Base-by-base conservation (phyloP, 2,113 vertebrate species). In the Sporophila hypoxantha region DNA sequence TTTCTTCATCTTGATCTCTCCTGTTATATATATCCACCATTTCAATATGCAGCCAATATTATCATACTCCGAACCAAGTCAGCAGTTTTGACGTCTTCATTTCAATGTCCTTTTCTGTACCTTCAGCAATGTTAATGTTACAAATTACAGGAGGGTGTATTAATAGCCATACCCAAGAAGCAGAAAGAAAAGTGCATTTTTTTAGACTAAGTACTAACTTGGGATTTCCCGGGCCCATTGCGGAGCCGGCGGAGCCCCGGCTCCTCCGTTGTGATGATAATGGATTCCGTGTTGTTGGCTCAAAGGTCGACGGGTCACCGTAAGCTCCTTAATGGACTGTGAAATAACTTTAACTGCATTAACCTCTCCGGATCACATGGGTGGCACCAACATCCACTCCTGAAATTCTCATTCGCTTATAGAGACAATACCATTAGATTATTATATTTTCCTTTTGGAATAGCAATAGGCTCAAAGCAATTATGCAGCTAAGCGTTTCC, bases 301-400 rank as follows among this genome's bases (percentile, higher is more conserved):
- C 97, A 96, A 96, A 98, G 98, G 98, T 99, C 98, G 94, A 3
- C 11, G 94, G 99, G 99, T 99, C 98, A 99, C 98, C 98, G 98
- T 99, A 99, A 99, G 98, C 98, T 98, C 98, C 99, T 99, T 99
- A 99, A 99, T 99, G 99, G 99, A 99, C 99, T 99, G 99, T 99
- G 99, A 99, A 99, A 99, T 99, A 99, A 99, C 98, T 98, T 98
- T 99, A 99, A 99, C 98, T 99, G 98, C 98, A 99, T 99, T 99
- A 99, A 99, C 98, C 98, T 99, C 98, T 97, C 96, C 77, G 95
- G 98, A 99, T 99, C 98, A 98, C 98, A 98, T 98, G 97, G 97
- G 97, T 97, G 92, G 96, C 97, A 98, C 97, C 96, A 96, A 96
- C 97, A 97, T 97, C 97, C 97, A 97, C 98, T 98, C 97, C 97